phyloP scores from a whole-genome alignment of 2,113 vertebrate genomes.

The Malurus melanocephalus region DNA sequence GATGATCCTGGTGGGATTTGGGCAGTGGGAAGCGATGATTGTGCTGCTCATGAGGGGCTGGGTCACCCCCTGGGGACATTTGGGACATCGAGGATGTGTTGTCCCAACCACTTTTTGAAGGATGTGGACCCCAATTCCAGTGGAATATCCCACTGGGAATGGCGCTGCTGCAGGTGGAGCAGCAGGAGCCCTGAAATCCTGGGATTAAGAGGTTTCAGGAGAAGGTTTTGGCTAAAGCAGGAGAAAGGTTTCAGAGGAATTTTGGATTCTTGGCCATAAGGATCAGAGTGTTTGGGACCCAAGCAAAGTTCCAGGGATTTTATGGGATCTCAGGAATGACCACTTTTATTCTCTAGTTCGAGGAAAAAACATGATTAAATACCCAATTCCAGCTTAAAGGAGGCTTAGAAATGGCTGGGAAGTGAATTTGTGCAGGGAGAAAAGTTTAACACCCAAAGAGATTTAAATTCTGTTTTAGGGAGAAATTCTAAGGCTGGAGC shows the following conservation, averaged over 20 bases:
- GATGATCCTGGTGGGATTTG: background rate
- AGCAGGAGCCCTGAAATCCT: background rate
- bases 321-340: background rate
- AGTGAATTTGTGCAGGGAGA: background rate
- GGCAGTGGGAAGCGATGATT: background rate
- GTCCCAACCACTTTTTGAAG: background rate
- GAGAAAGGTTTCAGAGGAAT: background rate
- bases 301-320: background rate
- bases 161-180: background rate
- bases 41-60: background rate
- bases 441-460: background rate
- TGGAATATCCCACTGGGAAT: background rate
- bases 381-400: no score
- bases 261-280: background rate
- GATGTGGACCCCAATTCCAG: background rate
- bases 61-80: no score
- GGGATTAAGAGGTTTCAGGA: background rate
- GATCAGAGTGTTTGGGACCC: background rate
- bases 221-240: background rate
- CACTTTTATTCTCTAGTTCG: background rate
- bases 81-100: background rate
- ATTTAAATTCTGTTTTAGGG: background rate
- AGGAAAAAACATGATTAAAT: fast-evolving
- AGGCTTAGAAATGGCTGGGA: background rate
- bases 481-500: background rate